Base-by-base conservation (phyloP, 2,888 invertebrate species). In the Thumatha senex region DNA sequence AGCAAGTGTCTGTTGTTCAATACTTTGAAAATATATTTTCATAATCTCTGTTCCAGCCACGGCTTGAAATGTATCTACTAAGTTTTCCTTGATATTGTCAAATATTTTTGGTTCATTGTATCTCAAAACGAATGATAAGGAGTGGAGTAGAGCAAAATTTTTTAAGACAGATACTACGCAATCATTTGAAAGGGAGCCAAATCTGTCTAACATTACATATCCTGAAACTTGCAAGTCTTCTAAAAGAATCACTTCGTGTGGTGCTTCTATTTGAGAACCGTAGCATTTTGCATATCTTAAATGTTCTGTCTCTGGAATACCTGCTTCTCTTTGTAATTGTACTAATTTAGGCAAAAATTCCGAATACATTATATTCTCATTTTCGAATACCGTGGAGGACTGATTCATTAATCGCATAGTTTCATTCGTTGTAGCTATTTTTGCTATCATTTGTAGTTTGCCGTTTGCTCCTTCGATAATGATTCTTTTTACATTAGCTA, bases 71-170 rank as follows among this genome's bases (percentile, higher is more conserved):
- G 67, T 34, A 47, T 76, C 65, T 4, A 44, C 0, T 1, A 78
- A 48, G 4, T 57, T 60, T 0, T 31, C 54, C 51, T 58, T 69
- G 2, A 60, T 53, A 7, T 46, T 11, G 1, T 71, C 46, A 50
- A 60, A 82, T 0, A 54, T 56, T 7, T 74, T 68, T 0, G 75
- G 74, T 12, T 82, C 72, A 30, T 64, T 65, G 10, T 63, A 40
- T 48, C 73, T 83, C 2, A 83, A 41, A 0, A 63, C 77, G 44
- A 63, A 82, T 1, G 83, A 83, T 7, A 83, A 51, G 0, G 83
- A 74, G 59, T 86, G 84, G 2, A 63, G 67, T 4, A 61, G 63
- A 1, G 80, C 82, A 14, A 84, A 58, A 53, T 72, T 75, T 51
- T 71, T 78, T 0, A 86, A 52, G 0, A 74, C 67, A 10, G 70